Conservation (phyloP, 2,797 vertebrate genomes). For the Ctenosaura bakeri region DNA sequence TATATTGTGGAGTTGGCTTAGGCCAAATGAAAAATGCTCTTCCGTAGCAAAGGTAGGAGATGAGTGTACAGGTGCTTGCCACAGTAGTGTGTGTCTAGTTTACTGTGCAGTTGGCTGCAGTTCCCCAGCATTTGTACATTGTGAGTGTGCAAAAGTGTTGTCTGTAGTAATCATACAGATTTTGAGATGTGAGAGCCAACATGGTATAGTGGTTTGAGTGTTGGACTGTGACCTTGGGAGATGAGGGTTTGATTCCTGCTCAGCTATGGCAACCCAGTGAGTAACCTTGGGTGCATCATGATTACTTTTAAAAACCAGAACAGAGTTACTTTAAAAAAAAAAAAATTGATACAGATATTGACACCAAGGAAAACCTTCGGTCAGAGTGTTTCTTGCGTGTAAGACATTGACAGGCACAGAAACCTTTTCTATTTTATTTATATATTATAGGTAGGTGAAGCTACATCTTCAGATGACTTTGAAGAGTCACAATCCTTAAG, state of each 20-base stretch:
- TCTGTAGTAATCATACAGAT: background rate
- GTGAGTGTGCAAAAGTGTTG: background rate
- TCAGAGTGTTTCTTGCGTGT: background rate
- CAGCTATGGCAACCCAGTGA: no score
- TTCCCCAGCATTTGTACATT: background rate
- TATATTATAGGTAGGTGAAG: conserved; percentile 74
- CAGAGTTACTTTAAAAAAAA: background rate
- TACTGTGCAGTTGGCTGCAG: background rate
- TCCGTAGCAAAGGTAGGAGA: background rate
- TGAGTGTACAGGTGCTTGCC: background rate
- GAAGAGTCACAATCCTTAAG: conserved; percentile 92
- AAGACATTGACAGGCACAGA: background rate
- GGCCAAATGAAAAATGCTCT: background rate
- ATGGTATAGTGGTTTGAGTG: no score
- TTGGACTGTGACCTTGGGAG: no score
- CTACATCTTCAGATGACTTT: conserved; percentile 79
- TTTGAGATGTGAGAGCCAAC: background rate
- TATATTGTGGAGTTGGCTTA: background rate
- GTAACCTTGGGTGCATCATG: background rate
- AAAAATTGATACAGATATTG: background rate
- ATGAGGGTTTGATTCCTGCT: no score
- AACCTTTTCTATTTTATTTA: background rate
- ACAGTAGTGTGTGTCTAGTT: background rate
- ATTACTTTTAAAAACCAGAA: background rate
- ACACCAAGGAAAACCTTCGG: background rate